Evolutionary conservation across 2,888 invertebrate species (phyloP), one percentile per base, ranked within the genome.

Genomic region (Saturnia pavonia): DNA sequence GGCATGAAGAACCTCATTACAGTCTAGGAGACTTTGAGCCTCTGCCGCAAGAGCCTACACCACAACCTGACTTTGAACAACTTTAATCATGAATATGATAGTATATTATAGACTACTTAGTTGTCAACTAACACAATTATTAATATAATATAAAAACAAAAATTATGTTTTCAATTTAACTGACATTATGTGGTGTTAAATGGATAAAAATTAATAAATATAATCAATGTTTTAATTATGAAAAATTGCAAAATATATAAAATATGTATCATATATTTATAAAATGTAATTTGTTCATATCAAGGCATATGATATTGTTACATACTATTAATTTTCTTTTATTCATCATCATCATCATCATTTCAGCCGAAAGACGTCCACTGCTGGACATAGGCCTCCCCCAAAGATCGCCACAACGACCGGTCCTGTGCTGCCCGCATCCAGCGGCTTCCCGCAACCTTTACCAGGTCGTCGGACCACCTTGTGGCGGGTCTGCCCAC

Each of bases 31-130:
- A 94, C 86, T 94, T 94, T 75, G 94, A 94, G 76, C 94, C 94
- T 0, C 76, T 94, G 72, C 94, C 94, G 0, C 94, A 94, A 73
- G 94, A 94, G 76, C 94, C 94, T 0, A 91, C 91, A 43, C 94
- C 94, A 22, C 94, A 93, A 74, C 94, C 94, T 0, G 94, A 94
- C 85, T 94, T 94, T 71, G 94, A 94, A 79, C 94, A 94, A 73
- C 87, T 94, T 0, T 94, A 88, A 80, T 48, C 48, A 60, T 60
- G 9, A 25, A 12, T 22, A n/a, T 7, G 1, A 54, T 22, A 54
- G n/a, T 8, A 51, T 45, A 51, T 7, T 2, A n/a, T n/a, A n/a
- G 45, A n/a, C n/a, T n/a, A n/a, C n/a, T n/a, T n/a, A n/a, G n/a
- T n/a, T n/a, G n/a, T n/a, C n/a, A n/a, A n/a, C n/a, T n/a, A n/a